Base-by-base conservation (phyloP, 2,113 vertebrate species). In the Caretta caretta region DNA sequence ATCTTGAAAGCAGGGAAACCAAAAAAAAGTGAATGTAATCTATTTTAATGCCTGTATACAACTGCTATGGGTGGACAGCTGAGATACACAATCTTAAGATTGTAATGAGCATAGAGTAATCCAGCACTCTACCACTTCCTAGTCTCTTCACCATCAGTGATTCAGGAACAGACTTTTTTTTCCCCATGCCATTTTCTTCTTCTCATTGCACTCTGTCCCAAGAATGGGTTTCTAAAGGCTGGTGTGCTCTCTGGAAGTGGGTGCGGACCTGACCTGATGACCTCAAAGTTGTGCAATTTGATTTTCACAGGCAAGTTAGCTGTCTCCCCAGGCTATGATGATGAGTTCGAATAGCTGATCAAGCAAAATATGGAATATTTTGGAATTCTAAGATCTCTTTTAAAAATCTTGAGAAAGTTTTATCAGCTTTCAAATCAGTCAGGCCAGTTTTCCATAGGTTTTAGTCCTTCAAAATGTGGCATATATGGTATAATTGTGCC, bases 381-480 rank as follows among this genome's bases (percentile, higher is more conserved):
- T 62, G 72, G 54, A 82, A 69, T 49, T 93, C 72, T 84, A 76
- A 87, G 65, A 22, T 72, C n/a, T 0, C 1, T 10, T 89, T 90
- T 76, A 69, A 84, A 80, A 92, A 80, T 9, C 22, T 86, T 92
- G 35, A 53, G 54, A 53, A 88, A 89, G 53, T 65, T 90, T 50
- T 88, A 20, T 2, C 25, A 16, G 80, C 29, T 92, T 91, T 95
- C 79, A 81, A n/a, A 91, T 24, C 35, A 1, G 0, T 25, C 53
- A 75, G 17, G 49, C 19, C n/a, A 38, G n/a, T 72, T 91, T 92
- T 88, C 53, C 80, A 85, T 90, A 91, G 89, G 83, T 56, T 81
- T 25, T 57, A 84, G 46, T 57, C 75, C 81, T 90, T 92, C 22
- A 83, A 88, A 48, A 80, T 48, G 48, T 87, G 19, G 65, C 88